Evolutionary conservation across 2,797 vertebrate species (phyloP), one percentile per base, ranked within the genome.

Genomic region (Gymnoscopelus microlampas): DNA sequence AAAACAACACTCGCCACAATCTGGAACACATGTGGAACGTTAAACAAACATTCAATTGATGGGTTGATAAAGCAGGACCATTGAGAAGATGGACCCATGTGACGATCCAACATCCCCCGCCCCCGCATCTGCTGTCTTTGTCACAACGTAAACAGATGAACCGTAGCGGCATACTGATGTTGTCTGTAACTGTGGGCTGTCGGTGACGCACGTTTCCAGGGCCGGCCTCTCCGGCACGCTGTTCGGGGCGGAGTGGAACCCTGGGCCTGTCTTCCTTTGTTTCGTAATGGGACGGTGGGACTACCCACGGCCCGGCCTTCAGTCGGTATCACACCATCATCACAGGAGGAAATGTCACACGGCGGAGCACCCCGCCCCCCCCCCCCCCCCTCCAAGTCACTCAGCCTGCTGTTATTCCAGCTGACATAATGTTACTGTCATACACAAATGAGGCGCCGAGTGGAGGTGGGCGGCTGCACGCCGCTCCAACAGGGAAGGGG

Each of bases 271-370:
- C 23, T 70, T 56, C 67, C 51, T 64, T 49, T 67, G 0, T 5
- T 83, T 81, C 77, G 44, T 23, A 65, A 65, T 71, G 76, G 78
- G 75, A 81, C 74, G 83, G 68, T 61, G 70, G 63, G 53, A 53
- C 63, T 48, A 66, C 47, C 32, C 66, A 72, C 3, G 19, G 29
- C 56, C 19, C n/a, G 50, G 62, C 32, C 60, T 19, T 4, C n/a
- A 13, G 12, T 71, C 76, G n/a, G 49, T 87, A 91, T 90, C 87
- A 63, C 55, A 88, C 24, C 74, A 70, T 65, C 76, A 84, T 81
- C 82, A 57, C 70, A 87, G 70, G 49, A 88, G 91, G 91, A 94
- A 94, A 93, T 92, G 80, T 89, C 90, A 92, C 77, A 81, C 56
- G 76, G 82, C 49, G 85, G 81, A 81, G 73, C 76, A 70, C 63